A percentile compares a stretch with the other conserved stretches of the same genome.
These are phyloP conservation scores for Tetanocera ferruginea DNA, from an alignment of 2,888 invertebrate species.

Conservation along the genomic window DNA sequence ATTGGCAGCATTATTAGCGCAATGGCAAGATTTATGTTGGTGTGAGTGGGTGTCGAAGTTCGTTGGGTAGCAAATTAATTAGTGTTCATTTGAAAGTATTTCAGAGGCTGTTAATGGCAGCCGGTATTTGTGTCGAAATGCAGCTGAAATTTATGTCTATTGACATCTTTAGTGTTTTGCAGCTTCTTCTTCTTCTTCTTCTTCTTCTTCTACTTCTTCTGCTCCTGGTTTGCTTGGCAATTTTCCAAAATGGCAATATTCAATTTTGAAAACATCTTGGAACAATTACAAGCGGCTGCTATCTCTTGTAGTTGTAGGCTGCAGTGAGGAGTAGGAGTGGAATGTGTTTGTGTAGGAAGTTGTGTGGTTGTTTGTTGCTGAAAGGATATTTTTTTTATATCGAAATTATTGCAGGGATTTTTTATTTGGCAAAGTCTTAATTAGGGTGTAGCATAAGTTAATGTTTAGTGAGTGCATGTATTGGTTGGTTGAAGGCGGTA, in stretches of 20 bases:
- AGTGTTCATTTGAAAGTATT: constrained; percentile 34
- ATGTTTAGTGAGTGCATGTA: too few relatives aligned
- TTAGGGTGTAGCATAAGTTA: background rate
- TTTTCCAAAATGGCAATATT: constrained; percentile 21
- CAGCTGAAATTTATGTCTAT: constrained; percentile 35
- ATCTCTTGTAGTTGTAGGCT: too few relatives aligned
- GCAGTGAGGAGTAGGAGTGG: background rate
- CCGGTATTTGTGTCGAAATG: constrained; percentile 34
- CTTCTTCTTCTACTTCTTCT: background rate
- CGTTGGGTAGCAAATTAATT: constrained; percentile 20
- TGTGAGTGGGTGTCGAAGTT: background rate
- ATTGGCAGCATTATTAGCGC: too few relatives aligned
- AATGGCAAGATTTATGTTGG: background rate
- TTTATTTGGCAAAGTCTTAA: background rate
- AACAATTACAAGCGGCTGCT: background rate
- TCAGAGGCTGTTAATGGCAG: constrained; percentile 29
- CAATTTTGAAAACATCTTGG: constrained; percentile 27
- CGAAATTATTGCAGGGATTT: too few relatives aligned
- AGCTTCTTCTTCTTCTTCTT: background rate
- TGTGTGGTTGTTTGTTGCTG: background rate
- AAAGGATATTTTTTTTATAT: too few relatives aligned
- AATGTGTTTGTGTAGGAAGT: background rate
- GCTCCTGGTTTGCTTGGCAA: constrained; percentile 1
- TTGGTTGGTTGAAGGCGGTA: too few relatives aligned
- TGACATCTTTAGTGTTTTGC: constrained; percentile 29